A percentile compares a stretch with the other conserved stretches of the same genome.
Evolutionary conservation across 2,113 vertebrate species (phyloP).

Genomic region (Pelecanus crispus): DNA sequence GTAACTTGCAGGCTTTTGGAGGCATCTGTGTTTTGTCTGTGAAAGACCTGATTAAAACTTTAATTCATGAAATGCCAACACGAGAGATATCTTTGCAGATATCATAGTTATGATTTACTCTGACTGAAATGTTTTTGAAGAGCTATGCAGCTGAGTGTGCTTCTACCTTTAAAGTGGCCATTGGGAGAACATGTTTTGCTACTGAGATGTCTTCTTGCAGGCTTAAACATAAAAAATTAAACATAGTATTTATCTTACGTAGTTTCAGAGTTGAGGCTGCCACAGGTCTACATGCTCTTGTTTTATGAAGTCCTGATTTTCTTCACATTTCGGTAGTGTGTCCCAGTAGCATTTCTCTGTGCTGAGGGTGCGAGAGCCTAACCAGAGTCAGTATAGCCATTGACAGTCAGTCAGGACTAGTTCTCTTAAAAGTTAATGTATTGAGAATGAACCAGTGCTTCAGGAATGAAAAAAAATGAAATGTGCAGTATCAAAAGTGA

Average conservation of each 20-base stretch:
- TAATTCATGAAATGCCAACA: conserved; percentile 16
- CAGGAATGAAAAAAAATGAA: conserved; percentile 42
- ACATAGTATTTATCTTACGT: not conserved
- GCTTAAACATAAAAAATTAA: conserved; percentile 58
- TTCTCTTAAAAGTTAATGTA: conserved; percentile 57
- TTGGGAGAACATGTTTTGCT: conserved; percentile 39
- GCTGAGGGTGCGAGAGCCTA: conserved; percentile 30
- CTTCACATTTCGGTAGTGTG: conserved; percentile 23
- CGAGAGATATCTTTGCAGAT: conserved; percentile 7
- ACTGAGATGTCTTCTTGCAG: conserved; percentile 19
- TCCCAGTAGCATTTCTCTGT: conserved; percentile 39
- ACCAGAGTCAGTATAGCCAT: conserved; percentile 30
- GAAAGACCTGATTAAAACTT: conserved; percentile 60
- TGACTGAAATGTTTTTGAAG: conserved; percentile 35
- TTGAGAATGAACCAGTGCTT: conserved; percentile 59
- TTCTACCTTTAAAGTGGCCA: conserved; percentile 23
- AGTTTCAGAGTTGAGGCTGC: not conserved
- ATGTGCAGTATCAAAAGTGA: conserved; percentile 24
- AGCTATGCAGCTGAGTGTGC: not conserved
- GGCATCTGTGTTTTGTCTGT: conserved; percentile 33
- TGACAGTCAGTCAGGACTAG: conserved; percentile 54
- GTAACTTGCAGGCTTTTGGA: conserved; percentile 40
- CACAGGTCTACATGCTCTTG: not conserved
- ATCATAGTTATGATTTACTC: conserved; percentile 3
- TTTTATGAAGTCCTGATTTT: not conserved